Percentiles rank a stretch among this genome's conserved stretches.
Conservation (phyloP, 92 coral and sea anemone genomes). For the Porites cylindrica region DNA sequence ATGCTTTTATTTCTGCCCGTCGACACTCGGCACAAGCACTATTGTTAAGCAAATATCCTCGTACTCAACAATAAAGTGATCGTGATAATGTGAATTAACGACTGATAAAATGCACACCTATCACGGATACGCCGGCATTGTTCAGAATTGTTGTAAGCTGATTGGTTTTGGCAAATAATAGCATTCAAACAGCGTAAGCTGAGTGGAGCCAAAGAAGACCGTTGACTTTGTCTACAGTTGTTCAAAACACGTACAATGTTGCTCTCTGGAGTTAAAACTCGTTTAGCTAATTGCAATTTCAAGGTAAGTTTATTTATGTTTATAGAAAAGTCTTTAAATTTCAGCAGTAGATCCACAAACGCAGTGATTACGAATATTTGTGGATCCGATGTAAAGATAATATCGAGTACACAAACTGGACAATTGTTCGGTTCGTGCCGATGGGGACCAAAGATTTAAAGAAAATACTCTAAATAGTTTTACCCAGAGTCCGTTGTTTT, state of each 20-base stretch:
- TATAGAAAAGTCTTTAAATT: no score
- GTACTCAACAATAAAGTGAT: not conserved
- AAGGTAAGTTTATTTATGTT: not conserved
- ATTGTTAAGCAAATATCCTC: slow-evolving; percentile 11
- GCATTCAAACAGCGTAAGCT: not conserved
- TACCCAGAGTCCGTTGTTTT: no score
- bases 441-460: no score
- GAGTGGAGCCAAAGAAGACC: not conserved
- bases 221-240: not conserved
- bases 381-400: no score
- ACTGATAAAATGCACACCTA: not conserved
- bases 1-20: not conserved
- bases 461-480: no score
- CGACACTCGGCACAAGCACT: not conserved
- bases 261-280: not conserved
- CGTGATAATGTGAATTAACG: slow-evolving; percentile 5
- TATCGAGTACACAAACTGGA: no score
- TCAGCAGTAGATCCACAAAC: no score
- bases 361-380: no score
- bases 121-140: not conserved
- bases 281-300: not conserved
- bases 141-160: not conserved
- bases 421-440: no score
- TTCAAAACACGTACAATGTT: not conserved
- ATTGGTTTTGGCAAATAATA: slow-evolving; percentile 24